phyloP scores from a whole-genome alignment of 2,797 vertebrate genomes.

The Catharus ustulatus region DNA sequence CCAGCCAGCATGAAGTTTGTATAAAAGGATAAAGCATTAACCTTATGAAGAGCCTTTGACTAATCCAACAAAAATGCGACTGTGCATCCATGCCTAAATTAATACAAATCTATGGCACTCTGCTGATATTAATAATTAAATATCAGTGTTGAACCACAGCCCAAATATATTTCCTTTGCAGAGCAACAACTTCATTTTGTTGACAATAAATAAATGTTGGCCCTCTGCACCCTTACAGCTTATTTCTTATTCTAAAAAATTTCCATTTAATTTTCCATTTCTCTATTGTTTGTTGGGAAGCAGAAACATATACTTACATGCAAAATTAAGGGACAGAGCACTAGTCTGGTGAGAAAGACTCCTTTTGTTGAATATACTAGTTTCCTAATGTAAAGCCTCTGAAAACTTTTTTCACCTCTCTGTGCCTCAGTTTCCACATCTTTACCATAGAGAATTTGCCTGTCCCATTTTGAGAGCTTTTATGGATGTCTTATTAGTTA shows the following conservation, averaged over 20 bases:
- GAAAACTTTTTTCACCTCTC: background rate
- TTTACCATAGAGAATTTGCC: background rate
- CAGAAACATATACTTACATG: background rate
- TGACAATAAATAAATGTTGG: background rate
- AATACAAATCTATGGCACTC: background rate
- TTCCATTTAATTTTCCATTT: background rate
- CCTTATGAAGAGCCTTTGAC: background rate
- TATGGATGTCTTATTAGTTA: background rate
- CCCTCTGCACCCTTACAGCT: background rate
- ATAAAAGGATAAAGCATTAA: constrained; percentile 9
- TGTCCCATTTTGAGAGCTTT: background rate
- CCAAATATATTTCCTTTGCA: background rate
- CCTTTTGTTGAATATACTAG: background rate
- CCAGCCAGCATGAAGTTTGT: background rate
- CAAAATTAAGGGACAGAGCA: background rate
- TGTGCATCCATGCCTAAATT: background rate
- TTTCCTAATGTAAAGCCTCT: background rate
- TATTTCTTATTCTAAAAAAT: background rate
- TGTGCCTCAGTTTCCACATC: background rate
- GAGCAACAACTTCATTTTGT: background rate
- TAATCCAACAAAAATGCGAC: background rate
- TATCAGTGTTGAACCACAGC: background rate
- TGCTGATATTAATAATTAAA: background rate
- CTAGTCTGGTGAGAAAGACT: background rate
- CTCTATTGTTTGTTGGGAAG: background rate